Evolutionary conservation across 1,140 invertebrate species (phyloP).

Genomic region (Magallana angulata): DNA sequence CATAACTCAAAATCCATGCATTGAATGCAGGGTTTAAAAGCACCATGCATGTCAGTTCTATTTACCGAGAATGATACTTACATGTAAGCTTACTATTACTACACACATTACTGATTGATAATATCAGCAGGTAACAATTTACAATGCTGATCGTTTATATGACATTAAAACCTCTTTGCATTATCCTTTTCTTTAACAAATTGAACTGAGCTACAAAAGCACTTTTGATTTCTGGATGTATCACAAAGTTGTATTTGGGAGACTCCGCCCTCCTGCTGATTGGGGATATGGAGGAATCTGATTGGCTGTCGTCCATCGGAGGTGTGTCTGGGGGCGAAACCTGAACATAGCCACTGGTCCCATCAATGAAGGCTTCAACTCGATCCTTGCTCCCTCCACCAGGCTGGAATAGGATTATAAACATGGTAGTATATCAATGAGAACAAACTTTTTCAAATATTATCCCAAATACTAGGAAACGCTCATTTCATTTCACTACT

Average conservation of each 20-base stretch:
- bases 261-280: slow-evolving; percentile 2
- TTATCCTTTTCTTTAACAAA: slow-evolving; percentile 55
- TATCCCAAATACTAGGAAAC: too few species aligned
- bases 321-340: slow-evolving; percentile 41
- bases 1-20: too few species aligned
- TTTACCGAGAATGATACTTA: too few species aligned
- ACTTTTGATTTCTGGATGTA: slow-evolving; percentile 54
- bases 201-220: slow-evolving; percentile 65
- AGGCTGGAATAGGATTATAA: slow-evolving; percentile 49
- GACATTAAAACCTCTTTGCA: neutral
- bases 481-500: too few species aligned
- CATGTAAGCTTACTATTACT: too few species aligned
- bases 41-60: too few species aligned
- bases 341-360: slow-evolving; percentile 56
- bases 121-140: too few species aligned
- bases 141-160: neutral
- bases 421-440: too few species aligned
- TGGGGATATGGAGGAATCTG: slow-evolving; percentile 52
- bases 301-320: slow-evolving; percentile 52
- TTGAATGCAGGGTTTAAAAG: too few species aligned
- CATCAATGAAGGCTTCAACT: slow-evolving; percentile 68
- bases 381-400: slow-evolving; percentile 64
- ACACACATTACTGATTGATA: too few species aligned
- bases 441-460: too few species aligned
- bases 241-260: slow-evolving; percentile 63